These are phyloP conservation scores for Linnaemya tessellans DNA, from an alignment of 2,888 invertebrate genomes.

Conservation along the genomic window DNA sequence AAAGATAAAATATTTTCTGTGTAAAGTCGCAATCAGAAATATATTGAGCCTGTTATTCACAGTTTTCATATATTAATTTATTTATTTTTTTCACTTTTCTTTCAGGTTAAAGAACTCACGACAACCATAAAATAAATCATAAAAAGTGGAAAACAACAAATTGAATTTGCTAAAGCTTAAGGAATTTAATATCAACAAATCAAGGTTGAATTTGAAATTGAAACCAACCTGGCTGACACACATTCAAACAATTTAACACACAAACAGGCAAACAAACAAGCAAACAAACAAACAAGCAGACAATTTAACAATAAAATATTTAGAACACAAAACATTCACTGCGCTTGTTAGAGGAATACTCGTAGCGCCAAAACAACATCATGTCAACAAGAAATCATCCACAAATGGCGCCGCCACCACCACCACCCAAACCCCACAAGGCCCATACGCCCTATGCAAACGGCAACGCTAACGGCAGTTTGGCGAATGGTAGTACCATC, in stretches of 20 bases:
- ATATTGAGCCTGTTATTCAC: constrained; percentile 10
- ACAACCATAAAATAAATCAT: constrained; percentile 46
- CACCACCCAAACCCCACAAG: constrained; percentile 82
- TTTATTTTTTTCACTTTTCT: constrained; percentile 25
- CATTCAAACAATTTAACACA: neutral
- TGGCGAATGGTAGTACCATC: constrained; percentile 77
- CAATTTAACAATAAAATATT: constrained; percentile 30
- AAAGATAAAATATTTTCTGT: neutral
- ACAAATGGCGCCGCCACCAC: constrained; percentile 82
- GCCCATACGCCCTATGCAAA: constrained; percentile 75
- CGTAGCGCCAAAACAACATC: constrained; percentile 66
- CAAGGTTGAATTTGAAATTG: constrained; percentile 67
- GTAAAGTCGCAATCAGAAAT: neutral
- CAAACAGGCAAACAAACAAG: neutral
- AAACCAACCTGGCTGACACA: constrained; percentile 57
- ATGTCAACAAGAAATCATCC: constrained; percentile 81
- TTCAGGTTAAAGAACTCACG: constrained; percentile 67
- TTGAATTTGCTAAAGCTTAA: constrained; percentile 23
- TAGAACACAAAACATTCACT: neutral
- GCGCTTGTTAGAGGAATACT: neutral
- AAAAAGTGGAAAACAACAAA: neutral
- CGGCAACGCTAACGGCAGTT: constrained; percentile 76
- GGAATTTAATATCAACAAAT: constrained; percentile 58
- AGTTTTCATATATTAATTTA: neutral
- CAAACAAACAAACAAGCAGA: constrained; percentile 6